Conservation (phyloP, 1,140 invertebrate genomes). For the Caenorhabditis brenneri region DNA sequence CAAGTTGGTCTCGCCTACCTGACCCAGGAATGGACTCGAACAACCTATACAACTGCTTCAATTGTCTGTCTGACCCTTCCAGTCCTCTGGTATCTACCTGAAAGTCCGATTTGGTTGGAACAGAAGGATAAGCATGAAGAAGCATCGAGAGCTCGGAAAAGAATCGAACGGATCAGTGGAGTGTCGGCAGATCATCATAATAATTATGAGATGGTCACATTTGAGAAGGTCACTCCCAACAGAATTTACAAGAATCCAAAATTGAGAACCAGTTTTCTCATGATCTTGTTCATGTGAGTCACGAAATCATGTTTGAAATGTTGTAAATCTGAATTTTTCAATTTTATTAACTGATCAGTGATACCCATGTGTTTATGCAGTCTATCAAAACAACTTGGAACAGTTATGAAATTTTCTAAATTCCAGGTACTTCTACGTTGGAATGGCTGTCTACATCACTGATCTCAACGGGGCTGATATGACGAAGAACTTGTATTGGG, state of each 20-base stretch:
- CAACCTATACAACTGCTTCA: neutral
- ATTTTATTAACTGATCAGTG: no score
- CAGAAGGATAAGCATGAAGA: neutral
- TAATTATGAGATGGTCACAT: neutral
- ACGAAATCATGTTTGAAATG: no score
- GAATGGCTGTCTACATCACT: constrained; percentile 4
- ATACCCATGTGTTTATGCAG: no score
- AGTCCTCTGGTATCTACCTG: neutral
- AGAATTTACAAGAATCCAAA: neutral
- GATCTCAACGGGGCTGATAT: constrained; percentile 25
- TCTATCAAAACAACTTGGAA: no score
- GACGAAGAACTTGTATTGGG: constrained; percentile 15
- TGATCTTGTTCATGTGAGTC: constrained; percentile 18
- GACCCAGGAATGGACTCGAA: neutral
- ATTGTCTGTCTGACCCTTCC: neutral
- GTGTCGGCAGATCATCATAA: neutral
- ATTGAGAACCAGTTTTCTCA: neutral
- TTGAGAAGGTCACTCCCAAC: neutral
- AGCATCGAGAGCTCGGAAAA: neutral
- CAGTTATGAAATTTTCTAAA: no score
- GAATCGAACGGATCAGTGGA: neutral
- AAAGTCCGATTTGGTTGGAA: constrained; percentile 35
- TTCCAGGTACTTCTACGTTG: constrained; percentile 17
- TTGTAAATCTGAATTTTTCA: no score
- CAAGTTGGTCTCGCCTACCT: neutral